Conservation (phyloP, 2,113 vertebrate species). For the Sturnira hondurensis region DNA sequence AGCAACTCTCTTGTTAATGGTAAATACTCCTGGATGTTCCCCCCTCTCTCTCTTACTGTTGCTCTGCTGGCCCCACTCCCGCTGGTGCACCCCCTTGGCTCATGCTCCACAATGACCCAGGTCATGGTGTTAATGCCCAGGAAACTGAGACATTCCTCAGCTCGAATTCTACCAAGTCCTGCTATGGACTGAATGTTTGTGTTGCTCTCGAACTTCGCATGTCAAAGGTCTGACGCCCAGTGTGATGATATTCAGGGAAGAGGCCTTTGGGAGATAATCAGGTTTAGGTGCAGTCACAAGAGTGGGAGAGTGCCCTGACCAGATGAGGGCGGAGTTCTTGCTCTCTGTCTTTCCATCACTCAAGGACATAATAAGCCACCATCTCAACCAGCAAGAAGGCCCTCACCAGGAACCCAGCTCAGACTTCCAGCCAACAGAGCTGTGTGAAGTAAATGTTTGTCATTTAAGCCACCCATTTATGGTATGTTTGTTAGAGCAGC, state of each 20-base stretch:
- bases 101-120: background rate
- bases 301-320: background rate
- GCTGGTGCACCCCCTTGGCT: background rate
- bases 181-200: background rate
- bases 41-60: too few relatives aligned
- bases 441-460: background rate
- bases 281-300: background rate
- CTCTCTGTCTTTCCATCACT: background rate
- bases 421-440: background rate
- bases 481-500: background rate
- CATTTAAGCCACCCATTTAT: background rate
- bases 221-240: background rate
- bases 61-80: background rate
- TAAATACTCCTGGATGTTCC: accelerated
- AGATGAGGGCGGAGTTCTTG: background rate
- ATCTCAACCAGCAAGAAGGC: background rate
- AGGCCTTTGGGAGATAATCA: background rate
- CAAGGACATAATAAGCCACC: background rate
- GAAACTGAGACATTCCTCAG: background rate
- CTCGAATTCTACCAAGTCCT: background rate
- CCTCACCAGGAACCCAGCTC: too few relatives aligned
- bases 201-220: background rate
- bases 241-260: background rate
- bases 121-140: background rate
- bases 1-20: background rate